Evolutionary conservation across 2,797 vertebrate species (phyloP), one percentile per base, ranked within the genome.

Genomic region (Tachyglossus aculeatus): DNA sequence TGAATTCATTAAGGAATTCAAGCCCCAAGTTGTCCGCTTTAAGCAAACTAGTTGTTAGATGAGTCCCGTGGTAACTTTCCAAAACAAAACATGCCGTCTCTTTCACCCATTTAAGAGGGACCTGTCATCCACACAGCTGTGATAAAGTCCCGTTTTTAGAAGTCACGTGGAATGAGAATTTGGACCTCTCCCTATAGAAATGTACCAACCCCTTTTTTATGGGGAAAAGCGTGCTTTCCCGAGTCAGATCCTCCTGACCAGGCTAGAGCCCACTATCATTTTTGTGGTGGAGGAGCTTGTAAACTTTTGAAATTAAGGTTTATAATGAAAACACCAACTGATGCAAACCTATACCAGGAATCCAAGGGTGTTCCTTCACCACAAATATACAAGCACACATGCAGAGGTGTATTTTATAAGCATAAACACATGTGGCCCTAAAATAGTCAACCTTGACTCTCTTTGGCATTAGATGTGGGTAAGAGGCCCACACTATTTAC

Each of bases 401-500:
- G 6, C 61, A 24, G 25, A 41, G 31, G 45, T 44, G 61, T 37
- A 10, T 52, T 66, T 21, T 64, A 38, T 5, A 40, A 63, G 62
- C 29, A 9, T 71, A 78, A 81, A 77, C 80, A 80, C 65, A 48
- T 4, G 14, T 27, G 38, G 45, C 71, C 68, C 80, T 80, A 64
- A 76, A 80, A 77, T 36, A 76, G 78, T 74, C 71, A 25, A 32
- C 64, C 72, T 73, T 71, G 82, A 77, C 75, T 85, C 85, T 83
- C 56, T 24, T 25, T 44, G 52, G 69, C 51, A 71, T 58, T 45
- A 47, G 72, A 56, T 16, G 13, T 71, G 65, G 55, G 71, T n/a
- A 32, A 15, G 62, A 55, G 53, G 73, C 43, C 39, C 5, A 63
- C 52, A 55, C 34, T 74, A 80, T 85, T 80, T 78, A 80, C n/a